These are phyloP conservation scores for Stictonetta naevosa DNA, from an alignment of 2,113 vertebrate genomes.

Conservation along the genomic window DNA sequence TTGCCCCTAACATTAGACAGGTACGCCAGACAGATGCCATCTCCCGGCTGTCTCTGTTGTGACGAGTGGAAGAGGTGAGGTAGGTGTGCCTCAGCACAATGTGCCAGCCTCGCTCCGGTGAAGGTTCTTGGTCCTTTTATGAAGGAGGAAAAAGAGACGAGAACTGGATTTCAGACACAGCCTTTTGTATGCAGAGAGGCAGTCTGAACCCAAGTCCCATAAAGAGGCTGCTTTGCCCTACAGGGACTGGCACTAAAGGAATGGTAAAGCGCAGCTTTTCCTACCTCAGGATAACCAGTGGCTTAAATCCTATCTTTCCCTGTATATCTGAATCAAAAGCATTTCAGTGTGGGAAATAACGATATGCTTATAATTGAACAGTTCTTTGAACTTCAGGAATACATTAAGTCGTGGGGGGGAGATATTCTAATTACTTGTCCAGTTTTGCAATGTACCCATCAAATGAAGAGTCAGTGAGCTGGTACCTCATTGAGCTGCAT, in stretches of 20 bases:
- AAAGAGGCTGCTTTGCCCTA: neutral
- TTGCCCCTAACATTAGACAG: neutral
- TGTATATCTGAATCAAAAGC: neutral
- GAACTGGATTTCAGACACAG: neutral
- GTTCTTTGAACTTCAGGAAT: neutral
- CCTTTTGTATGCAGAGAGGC: neutral
- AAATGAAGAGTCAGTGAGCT: neutral
- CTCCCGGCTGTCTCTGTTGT: neutral
- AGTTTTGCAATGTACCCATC: slow-evolving; percentile 1
- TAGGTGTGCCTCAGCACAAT: neutral
- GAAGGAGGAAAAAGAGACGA: neutral
- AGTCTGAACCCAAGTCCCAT: neutral
- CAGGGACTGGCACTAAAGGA: neutral
- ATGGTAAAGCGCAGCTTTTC: neutral
- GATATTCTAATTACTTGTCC: neutral
- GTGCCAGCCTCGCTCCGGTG: neutral
- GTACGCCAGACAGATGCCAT: neutral
- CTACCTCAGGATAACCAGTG: neutral
- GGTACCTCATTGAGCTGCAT: slow-evolving; percentile 5
- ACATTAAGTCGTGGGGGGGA: neutral
- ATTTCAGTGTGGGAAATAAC: neutral
- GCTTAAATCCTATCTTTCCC: neutral
- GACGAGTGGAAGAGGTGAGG: neutral
- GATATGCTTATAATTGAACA: neutral
- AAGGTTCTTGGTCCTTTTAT: neutral